These are phyloP conservation scores for Tricholaema leucomelas DNA, from an alignment of 2,113 vertebrate genomes.

Conservation along the genomic window DNA sequence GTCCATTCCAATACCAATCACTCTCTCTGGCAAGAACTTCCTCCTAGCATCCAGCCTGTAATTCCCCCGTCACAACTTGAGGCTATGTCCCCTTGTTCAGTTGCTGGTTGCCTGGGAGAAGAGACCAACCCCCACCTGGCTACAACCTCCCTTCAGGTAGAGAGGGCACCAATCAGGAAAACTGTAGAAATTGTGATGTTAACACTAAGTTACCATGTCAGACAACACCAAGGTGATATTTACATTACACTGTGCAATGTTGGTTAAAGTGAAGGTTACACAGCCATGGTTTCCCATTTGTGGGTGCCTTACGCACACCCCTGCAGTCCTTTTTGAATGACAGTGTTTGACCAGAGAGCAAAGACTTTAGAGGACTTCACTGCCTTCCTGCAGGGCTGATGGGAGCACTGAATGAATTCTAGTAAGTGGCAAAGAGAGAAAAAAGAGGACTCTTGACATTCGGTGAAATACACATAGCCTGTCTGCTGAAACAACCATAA, in stretches of 20 bases:
- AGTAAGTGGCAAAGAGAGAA: not conserved
- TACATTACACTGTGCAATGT: not conserved
- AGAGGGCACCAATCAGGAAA: not conserved
- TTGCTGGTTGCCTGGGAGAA: no score
- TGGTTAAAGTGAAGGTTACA: not conserved
- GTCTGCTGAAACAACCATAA: not conserved
- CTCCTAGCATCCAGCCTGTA: no score
- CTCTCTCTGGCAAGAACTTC: no score
- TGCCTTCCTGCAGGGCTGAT: not conserved
- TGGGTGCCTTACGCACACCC: not conserved
- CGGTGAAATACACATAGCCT: not conserved
- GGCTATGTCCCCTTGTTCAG: no score
- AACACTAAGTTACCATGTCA: not conserved
- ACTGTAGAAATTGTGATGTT: not conserved
- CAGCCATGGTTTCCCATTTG: accelerated
- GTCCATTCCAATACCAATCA: no score
- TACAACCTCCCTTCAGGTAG: no score
- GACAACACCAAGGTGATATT: not conserved
- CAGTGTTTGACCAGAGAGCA: not conserved
- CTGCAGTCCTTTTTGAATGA: not conserved
- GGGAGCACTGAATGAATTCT: not conserved
- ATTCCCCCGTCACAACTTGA: no score
- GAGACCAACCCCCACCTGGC: no score
- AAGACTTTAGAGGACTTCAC: not conserved
- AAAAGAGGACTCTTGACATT: not conserved